phyloP scores from a whole-genome alignment of 2,113 vertebrate species.

The Monopterus albus region DNA sequence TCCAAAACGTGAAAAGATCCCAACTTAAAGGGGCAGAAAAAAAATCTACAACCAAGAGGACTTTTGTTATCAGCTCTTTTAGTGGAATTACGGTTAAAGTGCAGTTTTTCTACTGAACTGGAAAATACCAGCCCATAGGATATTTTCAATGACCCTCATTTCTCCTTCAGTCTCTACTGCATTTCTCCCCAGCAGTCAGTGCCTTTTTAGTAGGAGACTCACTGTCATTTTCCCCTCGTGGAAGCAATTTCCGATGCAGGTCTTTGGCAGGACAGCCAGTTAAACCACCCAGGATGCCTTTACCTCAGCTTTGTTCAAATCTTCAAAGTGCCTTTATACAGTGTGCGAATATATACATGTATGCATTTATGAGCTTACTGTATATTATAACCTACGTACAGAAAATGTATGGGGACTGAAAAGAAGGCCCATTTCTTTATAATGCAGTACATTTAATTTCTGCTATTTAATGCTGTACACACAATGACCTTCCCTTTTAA shows the following conservation, averaged over 20 bases:
- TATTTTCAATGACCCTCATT: constrained; percentile 60
- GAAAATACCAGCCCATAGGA: constrained; percentile 48
- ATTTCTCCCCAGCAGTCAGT: constrained; percentile 32
- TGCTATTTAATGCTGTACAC: too few species aligned
- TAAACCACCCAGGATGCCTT: constrained; percentile 52
- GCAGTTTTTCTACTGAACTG: constrained; percentile 50
- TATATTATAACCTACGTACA: too few species aligned
- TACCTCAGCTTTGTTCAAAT: constrained; percentile 54
- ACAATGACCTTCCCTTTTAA: too few species aligned
- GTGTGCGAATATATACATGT: background rate
- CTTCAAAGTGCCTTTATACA: constrained; percentile 44
- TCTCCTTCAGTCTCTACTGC: constrained; percentile 55
- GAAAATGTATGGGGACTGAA: too few species aligned
- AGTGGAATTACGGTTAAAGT: constrained; percentile 40
- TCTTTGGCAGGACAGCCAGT: constrained; percentile 57
- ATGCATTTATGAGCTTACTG: too few species aligned
- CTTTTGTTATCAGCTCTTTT: constrained; percentile 23
- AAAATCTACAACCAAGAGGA: background rate
- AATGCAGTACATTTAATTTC: too few species aligned
- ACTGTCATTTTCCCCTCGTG: constrained; percentile 67
- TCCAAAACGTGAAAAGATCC: background rate
- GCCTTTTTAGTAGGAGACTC: constrained; percentile 61
- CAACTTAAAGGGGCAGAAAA: background rate
- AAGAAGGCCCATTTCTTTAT: too few species aligned
- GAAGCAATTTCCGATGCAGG: constrained; percentile 70